Conservation (phyloP, 2,888 invertebrate genomes). For the Phyto melanocephala region DNA sequence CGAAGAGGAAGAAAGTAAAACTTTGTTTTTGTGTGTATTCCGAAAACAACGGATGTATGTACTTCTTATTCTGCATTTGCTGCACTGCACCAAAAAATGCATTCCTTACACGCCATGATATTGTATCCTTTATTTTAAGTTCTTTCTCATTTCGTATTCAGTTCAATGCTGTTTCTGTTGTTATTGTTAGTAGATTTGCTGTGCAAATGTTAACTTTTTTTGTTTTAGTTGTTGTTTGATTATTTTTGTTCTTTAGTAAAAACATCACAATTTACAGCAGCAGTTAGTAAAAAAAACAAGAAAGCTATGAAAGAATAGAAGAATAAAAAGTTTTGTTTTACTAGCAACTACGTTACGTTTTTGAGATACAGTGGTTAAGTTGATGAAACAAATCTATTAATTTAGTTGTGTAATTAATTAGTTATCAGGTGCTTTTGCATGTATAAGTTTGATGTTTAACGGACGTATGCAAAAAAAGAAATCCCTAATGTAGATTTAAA, state of each 20-base stretch:
- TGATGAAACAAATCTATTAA: too few species aligned
- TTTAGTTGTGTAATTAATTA: too few species aligned
- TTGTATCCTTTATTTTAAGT: conserved; percentile 45
- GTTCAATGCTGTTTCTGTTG: conserved; percentile 25
- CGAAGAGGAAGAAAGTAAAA: conserved; percentile 23
- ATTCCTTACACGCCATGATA: conserved; percentile 64
- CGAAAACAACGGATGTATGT: conserved; percentile 57
- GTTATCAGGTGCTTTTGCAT: too few species aligned
- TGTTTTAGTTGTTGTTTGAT: conserved; percentile 27
- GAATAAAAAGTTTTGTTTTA: background rate
- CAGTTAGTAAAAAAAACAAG: conserved; percentile 44
- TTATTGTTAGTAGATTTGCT: conserved; percentile 30
- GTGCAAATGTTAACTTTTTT: conserved; percentile 47
- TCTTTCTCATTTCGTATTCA: conserved; percentile 60
- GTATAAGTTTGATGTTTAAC: too few species aligned
- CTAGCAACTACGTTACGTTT: background rate
- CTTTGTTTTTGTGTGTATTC: conserved; percentile 34
- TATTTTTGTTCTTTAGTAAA: conserved; percentile 33
- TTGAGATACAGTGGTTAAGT: conserved; percentile 19
- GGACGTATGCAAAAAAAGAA: too few species aligned
- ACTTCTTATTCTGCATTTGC: conserved; percentile 62
- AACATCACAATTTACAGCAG: conserved; percentile 66
- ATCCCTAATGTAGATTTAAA: too few species aligned
- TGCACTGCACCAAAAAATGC: conserved; percentile 66
- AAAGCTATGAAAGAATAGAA: background rate